Evolutionary conservation across 1,140 invertebrate genomes (phyloP).

Genomic region (Dryas iulia): DNA sequence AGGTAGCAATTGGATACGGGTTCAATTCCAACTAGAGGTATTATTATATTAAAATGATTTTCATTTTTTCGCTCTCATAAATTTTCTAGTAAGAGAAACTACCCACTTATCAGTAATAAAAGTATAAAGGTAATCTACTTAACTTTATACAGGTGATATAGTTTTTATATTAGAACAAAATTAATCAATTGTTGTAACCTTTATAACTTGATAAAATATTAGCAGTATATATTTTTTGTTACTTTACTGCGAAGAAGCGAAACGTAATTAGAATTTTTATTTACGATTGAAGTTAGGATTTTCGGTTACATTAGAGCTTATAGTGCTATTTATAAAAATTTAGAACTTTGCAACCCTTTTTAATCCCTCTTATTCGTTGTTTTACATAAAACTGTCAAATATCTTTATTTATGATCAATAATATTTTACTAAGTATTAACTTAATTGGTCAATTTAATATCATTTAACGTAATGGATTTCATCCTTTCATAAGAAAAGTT

Average conservation of each 20-base stretch:
- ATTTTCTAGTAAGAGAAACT: too few relatives aligned
- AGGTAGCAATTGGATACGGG: too few relatives aligned
- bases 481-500: neutral
- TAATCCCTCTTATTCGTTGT: neutral
- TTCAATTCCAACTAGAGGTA: too few relatives aligned
- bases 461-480: neutral
- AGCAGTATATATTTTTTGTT: too few relatives aligned
- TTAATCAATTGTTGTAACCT: too few relatives aligned
- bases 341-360: neutral
- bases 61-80: too few relatives aligned
- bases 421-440: neutral
- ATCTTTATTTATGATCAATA: neutral
- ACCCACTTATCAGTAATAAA: too few relatives aligned
- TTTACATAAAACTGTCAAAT: conserved; percentile 1
- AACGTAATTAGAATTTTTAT: neutral
- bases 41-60: too few relatives aligned
- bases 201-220: too few relatives aligned
- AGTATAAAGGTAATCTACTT: too few relatives aligned
- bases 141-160: too few relatives aligned
- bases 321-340: neutral
- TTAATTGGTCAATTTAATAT: neutral
- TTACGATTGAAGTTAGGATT: neutral
- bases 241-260: neutral
- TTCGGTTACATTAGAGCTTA: neutral
- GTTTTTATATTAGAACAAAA: too few relatives aligned